Base-by-base conservation (phyloP, 2,113 vertebrate genomes). In the Origma solitaria region DNA sequence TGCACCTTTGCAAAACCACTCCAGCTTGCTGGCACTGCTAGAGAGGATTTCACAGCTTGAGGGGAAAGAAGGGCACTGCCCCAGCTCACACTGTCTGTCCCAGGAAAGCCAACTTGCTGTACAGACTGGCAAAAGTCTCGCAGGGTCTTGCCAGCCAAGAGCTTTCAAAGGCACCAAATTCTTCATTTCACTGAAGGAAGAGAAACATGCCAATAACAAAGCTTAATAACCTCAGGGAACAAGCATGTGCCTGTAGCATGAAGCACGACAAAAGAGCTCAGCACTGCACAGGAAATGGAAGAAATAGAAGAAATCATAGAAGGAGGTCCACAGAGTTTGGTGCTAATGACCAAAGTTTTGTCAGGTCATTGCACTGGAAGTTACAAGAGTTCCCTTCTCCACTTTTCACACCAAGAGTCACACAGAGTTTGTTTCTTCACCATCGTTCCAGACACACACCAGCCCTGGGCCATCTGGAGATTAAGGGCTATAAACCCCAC, bases 151-250 rank as follows among this genome's bases (percentile, higher is more conserved):
- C 42, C 44, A 79, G 82, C 10, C 40, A 78, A 38, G 53, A 70
- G 30, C 20, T 86, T 66, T 40, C 57, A 72, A 62, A 82, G 31
- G 53, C 66, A 82, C 1, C 37, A 50, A 78, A 71, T 25, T 45
- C 27, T 68, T 72, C 15, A 54, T 62, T 85, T 86, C 22, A 57
- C 11, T 21, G 30, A 64, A 93, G n/a, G 31, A 94, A 66, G 37
- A 68, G 37, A 50, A 94, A 72, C 57, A 42, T 0, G 0, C 7
- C 37, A 38, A 11, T 30, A 82, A 66, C 1, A 2, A 82, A 69
- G 20, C 20, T 53, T 13, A 75, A 33, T 19, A 45, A 40, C 35
- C 49, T 68, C 61, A 37, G 57, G 86, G 49, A 86, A n/a, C 40
- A 58, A 71, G 23, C 24, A n/a, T 4, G 15, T 38, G 42, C 47